Evolutionary conservation across 2,888 invertebrate genomes (phyloP), one percentile per base, ranked within the genome.

Genomic region (Caenorhabditis macrosperma): DNA sequence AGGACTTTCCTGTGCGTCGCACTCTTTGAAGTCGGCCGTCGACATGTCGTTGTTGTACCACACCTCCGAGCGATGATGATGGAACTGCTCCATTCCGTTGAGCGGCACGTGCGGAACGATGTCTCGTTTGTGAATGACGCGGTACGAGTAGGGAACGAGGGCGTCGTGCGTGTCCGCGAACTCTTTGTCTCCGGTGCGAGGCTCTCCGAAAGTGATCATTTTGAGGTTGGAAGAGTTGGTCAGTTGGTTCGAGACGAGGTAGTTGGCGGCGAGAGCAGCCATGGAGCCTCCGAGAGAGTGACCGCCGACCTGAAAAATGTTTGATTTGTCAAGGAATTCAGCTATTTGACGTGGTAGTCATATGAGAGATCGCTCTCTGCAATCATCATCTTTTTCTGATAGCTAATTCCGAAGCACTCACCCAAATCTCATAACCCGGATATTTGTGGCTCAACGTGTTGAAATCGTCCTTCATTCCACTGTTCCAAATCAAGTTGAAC

Each of bases 11-110:
- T 85, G 82, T 10, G 61, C 64, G 15, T 64, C 59, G 55, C 85
- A 85, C 28, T 81, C 81, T 22, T 68, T 69, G 61, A 66, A 85
- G 33, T 72, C 54, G 10, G 76, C 74, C 1, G 54, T 60, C n/a
- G 68, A 60, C 87, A 87, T 87, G 38, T 85, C 78, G 76, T 87
- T 87, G 69, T 86, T 59, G 72, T 87, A 87, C 82, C 83, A 87
- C 22, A 84, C 75, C 75, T 86, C 86, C 10, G 67, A 68, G 35
- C 60, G 55, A 61, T 86, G 86, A 60, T 86, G 85, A 28, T 77
- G 79, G 59, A 81, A 86, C 20, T 71, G 69, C 44, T 82, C 78
- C 64, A 82, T 69, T 66, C 74, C 76, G 17, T 82, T 69, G 28
- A 74, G 66, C 15, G 86, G 86, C 5, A 86, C 55, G 71, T 86